phyloP scores from a whole-genome alignment of 2,113 vertebrate species.

The Amblyopsis rosae region DNA sequence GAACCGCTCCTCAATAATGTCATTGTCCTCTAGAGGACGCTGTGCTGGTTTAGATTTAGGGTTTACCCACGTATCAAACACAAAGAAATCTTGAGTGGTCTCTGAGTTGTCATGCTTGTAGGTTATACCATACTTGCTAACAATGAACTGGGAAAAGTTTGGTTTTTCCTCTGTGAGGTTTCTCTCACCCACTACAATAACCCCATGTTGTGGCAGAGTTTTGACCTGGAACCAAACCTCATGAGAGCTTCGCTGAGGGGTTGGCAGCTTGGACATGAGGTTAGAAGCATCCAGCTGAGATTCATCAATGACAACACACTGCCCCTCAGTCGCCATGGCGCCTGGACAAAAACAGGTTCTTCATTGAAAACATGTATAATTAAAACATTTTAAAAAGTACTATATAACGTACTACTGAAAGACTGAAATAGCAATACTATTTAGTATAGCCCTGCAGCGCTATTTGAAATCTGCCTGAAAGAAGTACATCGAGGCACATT shows the following conservation, averaged over 20 bases:
- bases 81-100: conserved; percentile 80
- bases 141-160: conserved; percentile 85
- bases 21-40: conserved; percentile 66
- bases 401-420: not conserved
- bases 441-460: not conserved
- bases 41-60: conserved; percentile 77
- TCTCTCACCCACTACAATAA: conserved; percentile 82
- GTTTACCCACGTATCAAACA: conserved; percentile 84
- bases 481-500: not conserved
- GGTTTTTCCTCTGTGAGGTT: conserved; percentile 86
- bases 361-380: not conserved
- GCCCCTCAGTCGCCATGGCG: conserved; percentile 82
- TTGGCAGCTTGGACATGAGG: conserved; percentile 82
- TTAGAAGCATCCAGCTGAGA: conserved; percentile 86
- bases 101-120: conserved; percentile 90
- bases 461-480: not conserved
- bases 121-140: conserved; percentile 84
- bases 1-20: conserved; percentile 83
- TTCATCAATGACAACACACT: conserved; percentile 79
- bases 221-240: conserved; percentile 90
- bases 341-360: conserved; percentile 64
- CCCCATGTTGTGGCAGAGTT: conserved; percentile 80
- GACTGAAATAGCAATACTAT: too few species aligned
- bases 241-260: conserved; percentile 71
- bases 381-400: not conserved